Percentiles rank a stretch among this genome's conserved stretches.
Conservation (phyloP, 2,888 invertebrate species). For the Diogma glabrata region DNA sequence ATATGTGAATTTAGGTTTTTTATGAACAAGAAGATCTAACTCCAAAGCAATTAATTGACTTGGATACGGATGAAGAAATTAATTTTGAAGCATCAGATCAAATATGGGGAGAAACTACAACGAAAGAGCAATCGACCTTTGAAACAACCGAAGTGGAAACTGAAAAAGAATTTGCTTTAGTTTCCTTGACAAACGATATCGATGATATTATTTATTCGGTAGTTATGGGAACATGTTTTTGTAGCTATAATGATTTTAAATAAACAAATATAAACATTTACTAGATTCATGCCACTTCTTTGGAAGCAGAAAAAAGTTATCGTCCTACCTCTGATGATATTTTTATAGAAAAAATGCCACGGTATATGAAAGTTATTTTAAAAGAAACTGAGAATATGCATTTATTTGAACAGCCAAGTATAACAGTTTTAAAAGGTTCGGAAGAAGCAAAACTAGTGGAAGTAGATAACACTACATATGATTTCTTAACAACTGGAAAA, state of each 20-base stretch:
- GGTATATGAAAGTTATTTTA: conserved; percentile 48
- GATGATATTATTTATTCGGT: conserved; percentile 2
- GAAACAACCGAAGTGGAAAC: neutral
- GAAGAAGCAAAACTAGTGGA: conserved; percentile 45
- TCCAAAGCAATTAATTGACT: conserved; percentile 34
- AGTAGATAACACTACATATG: conserved; percentile 53
- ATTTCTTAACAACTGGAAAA: conserved; percentile 52
- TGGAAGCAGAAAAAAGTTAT: neutral
- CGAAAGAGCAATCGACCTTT: neutral
- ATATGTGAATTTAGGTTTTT: too few relatives aligned
- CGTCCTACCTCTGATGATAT: neutral
- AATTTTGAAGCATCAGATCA: conserved; percentile 3
- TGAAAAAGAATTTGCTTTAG: neutral
- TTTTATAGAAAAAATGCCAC: conserved; percentile 29
- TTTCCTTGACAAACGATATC: neutral
- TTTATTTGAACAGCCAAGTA: conserved; percentile 51
- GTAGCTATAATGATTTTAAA: neutral
- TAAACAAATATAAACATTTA: neutral
- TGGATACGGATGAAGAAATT: conserved; percentile 25
- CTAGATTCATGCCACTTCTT: neutral
- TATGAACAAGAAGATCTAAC: conserved; percentile 37
- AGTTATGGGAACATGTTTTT: neutral
- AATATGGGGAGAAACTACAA: neutral
- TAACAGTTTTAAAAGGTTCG: conserved; percentile 47
- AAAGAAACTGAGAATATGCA: conserved; percentile 54